These are phyloP conservation scores for Apolygus lucorum DNA, from an alignment of 1,140 invertebrate species.

Conservation along the genomic window DNA sequence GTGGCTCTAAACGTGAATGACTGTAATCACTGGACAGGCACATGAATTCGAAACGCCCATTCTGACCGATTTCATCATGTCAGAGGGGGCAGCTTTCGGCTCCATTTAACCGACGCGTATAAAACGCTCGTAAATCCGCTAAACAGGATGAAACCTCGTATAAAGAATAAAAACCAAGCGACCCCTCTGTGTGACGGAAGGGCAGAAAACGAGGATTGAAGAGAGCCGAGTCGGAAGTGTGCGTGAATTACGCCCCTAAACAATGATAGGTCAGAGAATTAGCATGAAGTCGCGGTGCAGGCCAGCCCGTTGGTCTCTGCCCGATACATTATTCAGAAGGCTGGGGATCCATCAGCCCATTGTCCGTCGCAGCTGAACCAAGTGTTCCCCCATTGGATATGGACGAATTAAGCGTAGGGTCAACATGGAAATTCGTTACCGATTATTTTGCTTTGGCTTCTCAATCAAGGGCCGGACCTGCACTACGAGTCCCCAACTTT, in stretches of 20 bases:
- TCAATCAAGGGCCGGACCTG: no score
- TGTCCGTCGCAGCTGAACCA: background rate
- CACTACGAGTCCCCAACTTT: no score
- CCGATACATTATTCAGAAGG: background rate
- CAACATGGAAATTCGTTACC: background rate
- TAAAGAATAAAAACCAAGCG: no score
- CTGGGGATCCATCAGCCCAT: background rate
- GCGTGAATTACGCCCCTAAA: conserved; percentile 10
- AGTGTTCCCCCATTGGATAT: background rate
- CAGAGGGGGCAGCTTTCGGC: background rate
- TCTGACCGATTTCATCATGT: background rate
- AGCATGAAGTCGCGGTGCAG: background rate
- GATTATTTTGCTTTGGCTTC: background rate
- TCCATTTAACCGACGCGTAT: background rate
- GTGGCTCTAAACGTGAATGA: no score
- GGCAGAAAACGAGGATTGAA: conserved; percentile 34
- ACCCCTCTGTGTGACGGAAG: no score
- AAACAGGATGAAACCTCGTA: background rate
- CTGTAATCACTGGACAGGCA: no score
- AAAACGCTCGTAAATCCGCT: background rate
- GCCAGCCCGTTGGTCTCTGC: background rate
- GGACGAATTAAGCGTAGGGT: background rate
- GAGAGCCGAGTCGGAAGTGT: conserved; percentile 7
- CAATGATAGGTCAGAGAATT: background rate
- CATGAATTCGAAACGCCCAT: no score